Conservation (phyloP, 2,888 invertebrate genomes). For the Pristionchus arcanus region DNA sequence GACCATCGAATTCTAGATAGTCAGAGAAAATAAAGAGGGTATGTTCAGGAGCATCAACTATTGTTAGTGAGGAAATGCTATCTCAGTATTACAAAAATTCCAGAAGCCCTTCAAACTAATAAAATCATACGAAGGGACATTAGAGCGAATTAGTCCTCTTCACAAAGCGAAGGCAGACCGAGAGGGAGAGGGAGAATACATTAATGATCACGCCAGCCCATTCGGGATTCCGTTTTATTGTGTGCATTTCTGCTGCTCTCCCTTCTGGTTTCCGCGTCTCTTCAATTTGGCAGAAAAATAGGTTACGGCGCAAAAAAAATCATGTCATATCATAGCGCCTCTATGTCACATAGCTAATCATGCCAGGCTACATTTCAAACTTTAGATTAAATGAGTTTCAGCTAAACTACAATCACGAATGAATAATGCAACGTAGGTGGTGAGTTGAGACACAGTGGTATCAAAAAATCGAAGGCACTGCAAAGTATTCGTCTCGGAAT, state of each 20-base stretch:
- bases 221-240: constrained; percentile 46
- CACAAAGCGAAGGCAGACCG: neutral
- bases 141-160: constrained; percentile 22
- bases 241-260: neutral
- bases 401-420: too few species aligned
- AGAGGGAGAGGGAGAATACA: constrained; percentile 10
- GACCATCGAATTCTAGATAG: too few species aligned
- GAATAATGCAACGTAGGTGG: too few species aligned
- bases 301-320: neutral
- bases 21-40: too few species aligned
- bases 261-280: constrained; percentile 9
- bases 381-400: too few species aligned
- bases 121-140: neutral
- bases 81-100: neutral
- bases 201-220: constrained; percentile 22
- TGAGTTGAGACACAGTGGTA: too few species aligned
- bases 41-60: too few species aligned
- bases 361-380: too few species aligned
- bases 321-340: too few species aligned
- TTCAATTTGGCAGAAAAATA: neutral
- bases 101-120: neutral
- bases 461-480: too few species aligned
- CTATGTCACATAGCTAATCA: too few species aligned
- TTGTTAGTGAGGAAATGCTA: neutral
- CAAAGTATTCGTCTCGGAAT: too few species aligned